These are phyloP conservation scores for Geotrupes spiniger DNA, from an alignment of 2,888 invertebrate species.

Conservation along the genomic window DNA sequence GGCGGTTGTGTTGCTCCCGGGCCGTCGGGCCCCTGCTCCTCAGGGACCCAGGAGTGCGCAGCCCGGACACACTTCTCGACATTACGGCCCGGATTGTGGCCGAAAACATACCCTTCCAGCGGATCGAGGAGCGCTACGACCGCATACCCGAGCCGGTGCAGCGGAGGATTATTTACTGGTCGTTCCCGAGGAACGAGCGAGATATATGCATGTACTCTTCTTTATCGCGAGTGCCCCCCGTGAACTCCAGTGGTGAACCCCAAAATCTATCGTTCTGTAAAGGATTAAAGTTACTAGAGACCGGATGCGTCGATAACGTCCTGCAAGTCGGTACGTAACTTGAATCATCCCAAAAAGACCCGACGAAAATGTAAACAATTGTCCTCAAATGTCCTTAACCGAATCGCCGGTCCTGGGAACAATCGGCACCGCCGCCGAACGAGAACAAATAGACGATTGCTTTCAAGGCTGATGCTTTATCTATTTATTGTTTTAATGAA, in stretches of 20 bases:
- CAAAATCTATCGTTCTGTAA: conserved; percentile 83
- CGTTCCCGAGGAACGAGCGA: conserved; percentile 82
- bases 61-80: conserved; percentile 75
- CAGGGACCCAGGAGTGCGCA: conserved; percentile 44
- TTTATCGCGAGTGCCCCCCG: conserved; percentile 58
- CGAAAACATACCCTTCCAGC: conserved; percentile 80
- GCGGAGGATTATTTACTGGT: conserved; percentile 83
- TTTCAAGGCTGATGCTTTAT: no score
- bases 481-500: no score
- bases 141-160: conserved; percentile 88
- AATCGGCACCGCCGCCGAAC: no score
- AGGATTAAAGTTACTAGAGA: conserved; percentile 79
- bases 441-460: no score
- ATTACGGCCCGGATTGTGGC: conserved; percentile 81
- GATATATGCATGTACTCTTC: conserved; percentile 90
- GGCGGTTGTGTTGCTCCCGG: conserved; percentile 53
- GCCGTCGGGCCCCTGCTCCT: conserved; percentile 37
- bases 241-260: conserved; percentile 58
- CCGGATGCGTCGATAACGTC: conserved; percentile 79
- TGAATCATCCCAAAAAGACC: no score
- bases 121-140: conserved; percentile 82
- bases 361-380: no score
- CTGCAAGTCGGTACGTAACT: conserved; percentile 81
- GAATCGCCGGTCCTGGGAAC: no score
- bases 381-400: no score